These are phyloP conservation scores for Epicampocera succincta DNA, from an alignment of 2,888 invertebrate species.

Conservation along the genomic window DNA sequence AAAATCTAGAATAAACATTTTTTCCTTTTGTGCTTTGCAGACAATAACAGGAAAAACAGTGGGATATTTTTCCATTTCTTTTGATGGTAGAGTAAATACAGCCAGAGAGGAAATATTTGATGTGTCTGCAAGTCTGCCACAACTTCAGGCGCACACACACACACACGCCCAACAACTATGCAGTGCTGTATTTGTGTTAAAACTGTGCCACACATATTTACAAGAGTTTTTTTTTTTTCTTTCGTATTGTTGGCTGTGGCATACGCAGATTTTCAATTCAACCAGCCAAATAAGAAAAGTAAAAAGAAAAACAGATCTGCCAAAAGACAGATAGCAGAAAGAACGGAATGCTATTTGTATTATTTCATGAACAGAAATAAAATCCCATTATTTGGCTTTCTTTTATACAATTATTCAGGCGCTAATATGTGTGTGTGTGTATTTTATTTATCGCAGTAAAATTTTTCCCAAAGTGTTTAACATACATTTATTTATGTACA, in stretches of 20 bases:
- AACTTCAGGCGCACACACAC: neutral
- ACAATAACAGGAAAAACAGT: slow-evolving; percentile 54
- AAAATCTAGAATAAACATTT: neutral
- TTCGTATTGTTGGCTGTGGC: slow-evolving; percentile 8
- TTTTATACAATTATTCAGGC: neutral
- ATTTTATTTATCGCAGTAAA: neutral
- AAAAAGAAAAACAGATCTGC: slow-evolving; percentile 23
- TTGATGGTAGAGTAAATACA: slow-evolving; percentile 11
- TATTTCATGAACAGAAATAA: neutral
- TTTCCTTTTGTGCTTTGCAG: slow-evolving; percentile 21
- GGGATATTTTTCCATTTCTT: slow-evolving; percentile 38
- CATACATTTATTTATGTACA: neutral
- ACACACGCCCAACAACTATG: neutral
- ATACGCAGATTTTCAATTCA: slow-evolving; percentile 20
- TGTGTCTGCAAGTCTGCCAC: slow-evolving; percentile 41
- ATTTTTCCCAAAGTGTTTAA: neutral
- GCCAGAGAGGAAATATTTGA: slow-evolving; percentile 12
- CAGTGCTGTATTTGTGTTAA: slow-evolving; percentile 9
- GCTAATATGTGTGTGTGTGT: neutral
- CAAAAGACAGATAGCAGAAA: slow-evolving; percentile 1
- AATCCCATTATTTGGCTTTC: slow-evolving; percentile 33
- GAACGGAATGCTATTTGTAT: neutral
- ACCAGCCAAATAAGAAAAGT: neutral
- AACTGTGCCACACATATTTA: slow-evolving; percentile 43
- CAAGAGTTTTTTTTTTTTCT: neutral